phyloP scores from a whole-genome alignment of 2,797 vertebrate genomes.

The Acipenser transmontanus region DNA sequence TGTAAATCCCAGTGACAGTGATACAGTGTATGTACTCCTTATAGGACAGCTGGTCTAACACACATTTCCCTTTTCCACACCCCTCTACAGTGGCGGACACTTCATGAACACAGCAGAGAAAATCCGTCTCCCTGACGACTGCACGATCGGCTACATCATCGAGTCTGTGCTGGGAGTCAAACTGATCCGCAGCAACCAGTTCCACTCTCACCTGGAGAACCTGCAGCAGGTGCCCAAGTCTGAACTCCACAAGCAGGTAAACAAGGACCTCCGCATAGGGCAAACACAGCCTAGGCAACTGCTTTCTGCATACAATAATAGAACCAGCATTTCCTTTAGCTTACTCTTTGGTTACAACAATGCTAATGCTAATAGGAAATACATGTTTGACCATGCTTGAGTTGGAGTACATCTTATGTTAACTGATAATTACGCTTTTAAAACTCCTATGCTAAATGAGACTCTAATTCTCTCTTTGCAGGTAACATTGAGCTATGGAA shows the following conservation, averaged over 20 bases:
- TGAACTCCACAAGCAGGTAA: conserved; percentile 88
- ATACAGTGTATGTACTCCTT: too few species aligned
- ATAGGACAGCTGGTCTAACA: too few species aligned
- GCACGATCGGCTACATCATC: conserved; percentile 94
- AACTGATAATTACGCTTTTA: too few species aligned
- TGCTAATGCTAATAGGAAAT: too few species aligned
- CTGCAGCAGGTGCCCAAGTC: conserved; percentile 86
- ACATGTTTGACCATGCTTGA: too few species aligned
- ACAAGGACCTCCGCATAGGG: neutral
- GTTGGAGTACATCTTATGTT: too few species aligned
- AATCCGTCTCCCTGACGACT: conserved; percentile 92
- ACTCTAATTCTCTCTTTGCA: conserved; percentile 31
- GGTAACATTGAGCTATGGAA: conserved; percentile 96
- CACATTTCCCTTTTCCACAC: neutral
- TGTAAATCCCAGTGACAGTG: too few species aligned
- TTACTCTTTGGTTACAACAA: too few species aligned
- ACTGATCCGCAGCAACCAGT: conserved; percentile 84
- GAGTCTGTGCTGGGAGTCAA: conserved; percentile 88
- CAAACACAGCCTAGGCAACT: too few species aligned
- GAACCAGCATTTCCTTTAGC: too few species aligned
- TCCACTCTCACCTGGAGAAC: conserved; percentile 97
- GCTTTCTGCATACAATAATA: too few species aligned
- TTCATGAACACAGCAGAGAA: conserved; percentile 97
- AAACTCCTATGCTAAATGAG: too few species aligned
- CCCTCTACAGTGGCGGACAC: conserved; percentile 73